Percentiles rank a stretch among this genome's conserved stretches.
Conservation (phyloP, 2,797 vertebrate genomes). For the Austrolebias charrua region DNA sequence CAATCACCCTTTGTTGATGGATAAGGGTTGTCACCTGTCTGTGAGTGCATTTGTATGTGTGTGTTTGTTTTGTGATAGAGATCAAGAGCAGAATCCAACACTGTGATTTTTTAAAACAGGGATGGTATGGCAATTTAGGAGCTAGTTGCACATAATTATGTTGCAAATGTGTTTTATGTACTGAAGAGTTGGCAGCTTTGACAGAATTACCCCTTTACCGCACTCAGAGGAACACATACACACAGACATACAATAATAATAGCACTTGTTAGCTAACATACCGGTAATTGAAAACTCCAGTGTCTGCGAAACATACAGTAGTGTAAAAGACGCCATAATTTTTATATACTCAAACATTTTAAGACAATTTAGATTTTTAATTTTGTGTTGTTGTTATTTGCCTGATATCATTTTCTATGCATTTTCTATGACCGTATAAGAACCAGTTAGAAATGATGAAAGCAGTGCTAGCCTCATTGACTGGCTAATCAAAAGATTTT, state of each 20-base stretch:
- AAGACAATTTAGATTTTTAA: background rate
- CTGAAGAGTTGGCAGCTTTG: constrained; percentile 53
- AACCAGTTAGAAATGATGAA: constrained; percentile 23
- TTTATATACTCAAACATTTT: constrained; percentile 13
- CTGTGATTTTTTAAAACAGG: constrained; percentile 37
- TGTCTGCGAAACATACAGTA: constrained; percentile 44
- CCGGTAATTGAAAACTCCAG: constrained; percentile 14
- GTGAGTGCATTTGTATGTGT: constrained; percentile 4
- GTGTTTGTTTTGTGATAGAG: constrained; percentile 16
- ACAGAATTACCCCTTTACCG: constrained; percentile 30
- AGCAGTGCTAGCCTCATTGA: constrained; percentile 13
- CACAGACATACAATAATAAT: constrained; percentile 36
- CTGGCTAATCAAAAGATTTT: constrained; percentile 61
- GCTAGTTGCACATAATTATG: constrained; percentile 65
- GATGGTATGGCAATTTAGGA: constrained; percentile 59
- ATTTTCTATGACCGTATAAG: constrained; percentile 31
- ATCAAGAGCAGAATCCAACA: constrained; percentile 6
- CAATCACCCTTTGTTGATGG: constrained; percentile 49
- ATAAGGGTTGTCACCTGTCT: constrained; percentile 44
- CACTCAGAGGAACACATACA: constrained; percentile 13
- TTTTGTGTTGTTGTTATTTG: background rate
- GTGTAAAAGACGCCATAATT: constrained; percentile 5
- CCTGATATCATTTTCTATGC: constrained; percentile 40
- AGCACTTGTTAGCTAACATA: constrained; percentile 40
- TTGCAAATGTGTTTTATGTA: constrained; percentile 51